Conservation (phyloP, 2,113 vertebrate species). For the Paradoxurus hermaphroditus region DNA sequence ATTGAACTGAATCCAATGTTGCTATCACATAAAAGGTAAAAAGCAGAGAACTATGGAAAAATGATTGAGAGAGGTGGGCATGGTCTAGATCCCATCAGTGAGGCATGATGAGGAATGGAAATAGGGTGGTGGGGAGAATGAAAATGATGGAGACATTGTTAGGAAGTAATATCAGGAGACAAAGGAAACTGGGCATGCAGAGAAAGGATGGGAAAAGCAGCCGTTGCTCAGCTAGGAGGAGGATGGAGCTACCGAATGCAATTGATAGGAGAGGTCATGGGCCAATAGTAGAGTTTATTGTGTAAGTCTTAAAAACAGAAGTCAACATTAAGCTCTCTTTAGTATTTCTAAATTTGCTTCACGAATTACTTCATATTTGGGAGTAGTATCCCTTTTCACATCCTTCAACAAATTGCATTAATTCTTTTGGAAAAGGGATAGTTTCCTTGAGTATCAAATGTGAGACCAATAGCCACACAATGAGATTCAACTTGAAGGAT, state of each 20-base stretch:
- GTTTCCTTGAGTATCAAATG: not conserved
- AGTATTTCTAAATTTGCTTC: not conserved
- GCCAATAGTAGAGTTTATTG: not conserved
- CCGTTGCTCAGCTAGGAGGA: not conserved
- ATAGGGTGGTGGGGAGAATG: not conserved
- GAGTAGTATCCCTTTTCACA: not conserved
- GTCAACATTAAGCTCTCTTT: not conserved
- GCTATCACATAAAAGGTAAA: not conserved
- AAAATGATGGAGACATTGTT: not conserved
- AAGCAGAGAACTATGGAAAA: not conserved
- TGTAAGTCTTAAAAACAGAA: not conserved
- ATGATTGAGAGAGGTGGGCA: not conserved
- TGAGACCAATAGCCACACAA: not conserved
- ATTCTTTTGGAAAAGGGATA: not conserved
- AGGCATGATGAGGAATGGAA: not conserved
- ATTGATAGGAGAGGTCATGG: not conserved
- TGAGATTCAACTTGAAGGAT: not conserved
- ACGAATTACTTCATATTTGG: not conserved
- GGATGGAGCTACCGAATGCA: no score
- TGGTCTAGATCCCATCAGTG: not conserved
- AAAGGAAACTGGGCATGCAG: not conserved
- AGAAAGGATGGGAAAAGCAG: not conserved
- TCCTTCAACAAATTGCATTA: not conserved
- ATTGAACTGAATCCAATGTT: not conserved
- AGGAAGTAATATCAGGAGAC: not conserved